phyloP scores from a whole-genome alignment of 2,888 invertebrate genomes.

The Homarus gammarus region DNA sequence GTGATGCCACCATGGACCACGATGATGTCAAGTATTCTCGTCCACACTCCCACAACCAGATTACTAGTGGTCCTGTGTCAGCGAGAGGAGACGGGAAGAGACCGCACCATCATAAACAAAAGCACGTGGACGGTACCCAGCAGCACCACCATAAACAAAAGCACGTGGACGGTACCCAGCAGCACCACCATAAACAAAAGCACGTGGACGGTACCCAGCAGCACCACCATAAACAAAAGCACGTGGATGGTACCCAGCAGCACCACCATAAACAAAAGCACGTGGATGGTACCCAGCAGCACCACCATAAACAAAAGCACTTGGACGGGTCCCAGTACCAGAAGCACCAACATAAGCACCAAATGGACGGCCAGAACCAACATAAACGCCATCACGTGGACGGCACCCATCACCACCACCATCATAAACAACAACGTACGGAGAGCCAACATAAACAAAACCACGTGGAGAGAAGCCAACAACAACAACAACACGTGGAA shows the following conservation, averaged over 20 bases:
- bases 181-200: neutral
- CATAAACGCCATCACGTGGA: too few relatives aligned
- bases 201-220: too few relatives aligned
- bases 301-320: neutral
- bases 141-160: neutral
- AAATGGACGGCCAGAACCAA: too few relatives aligned
- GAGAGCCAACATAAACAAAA: neutral
- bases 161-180: neutral
- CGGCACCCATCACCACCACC: too few relatives aligned
- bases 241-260: too few relatives aligned
- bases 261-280: too few relatives aligned
- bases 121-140: neutral
- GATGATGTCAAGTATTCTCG: neutral
- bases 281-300: too few relatives aligned
- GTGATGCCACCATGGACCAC: constrained; percentile 10
- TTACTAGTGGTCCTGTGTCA: neutral
- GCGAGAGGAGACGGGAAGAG: neutral
- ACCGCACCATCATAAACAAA: neutral
- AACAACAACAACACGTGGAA: neutral
- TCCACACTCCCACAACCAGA: neutral
- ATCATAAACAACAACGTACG: too few relatives aligned
- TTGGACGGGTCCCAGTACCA: too few relatives aligned
- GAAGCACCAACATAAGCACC: too few relatives aligned
- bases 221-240: too few relatives aligned
- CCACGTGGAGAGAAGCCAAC: neutral